Percentiles rank a stretch among this genome's conserved stretches.
Conservation (phyloP, 2,888 invertebrate species). For the Ectemnius cavifrons region DNA sequence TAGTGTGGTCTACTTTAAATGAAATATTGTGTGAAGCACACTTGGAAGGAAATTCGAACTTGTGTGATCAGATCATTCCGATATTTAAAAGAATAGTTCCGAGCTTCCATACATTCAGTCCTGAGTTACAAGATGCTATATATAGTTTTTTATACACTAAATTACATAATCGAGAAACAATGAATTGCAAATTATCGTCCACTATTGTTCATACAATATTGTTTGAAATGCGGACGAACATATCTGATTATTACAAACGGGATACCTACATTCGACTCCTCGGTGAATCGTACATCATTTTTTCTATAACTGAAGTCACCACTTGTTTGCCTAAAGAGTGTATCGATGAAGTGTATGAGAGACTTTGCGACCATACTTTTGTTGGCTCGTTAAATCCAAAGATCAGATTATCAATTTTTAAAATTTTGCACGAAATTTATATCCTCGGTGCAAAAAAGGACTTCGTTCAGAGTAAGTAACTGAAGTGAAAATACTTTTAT, state of each 20-base stretch:
- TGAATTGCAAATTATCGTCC: background rate
- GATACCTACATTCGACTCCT: slow-evolving; percentile 67
- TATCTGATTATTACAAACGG: slow-evolving; percentile 56
- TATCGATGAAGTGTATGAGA: slow-evolving; percentile 57
- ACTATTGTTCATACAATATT: slow-evolving; percentile 41
- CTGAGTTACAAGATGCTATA: slow-evolving; percentile 64
- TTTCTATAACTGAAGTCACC: no score
- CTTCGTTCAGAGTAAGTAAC: background rate
- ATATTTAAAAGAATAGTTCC: slow-evolving; percentile 3
- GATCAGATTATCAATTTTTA: slow-evolving; percentile 66
- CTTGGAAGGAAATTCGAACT: no score
- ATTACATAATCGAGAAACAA: slow-evolving; percentile 3
- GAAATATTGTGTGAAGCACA: slow-evolving; percentile 15
- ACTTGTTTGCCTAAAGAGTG: slow-evolving; percentile 22
- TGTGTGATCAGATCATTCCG: no score
- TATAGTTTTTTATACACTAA: slow-evolving; percentile 64
- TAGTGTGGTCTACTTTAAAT: slow-evolving; percentile 60
- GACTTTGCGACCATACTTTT: slow-evolving; percentile 65
- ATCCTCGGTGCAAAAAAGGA: background rate
- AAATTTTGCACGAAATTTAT: slow-evolving; percentile 62
- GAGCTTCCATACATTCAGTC: slow-evolving; percentile 42
- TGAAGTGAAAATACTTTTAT: background rate
- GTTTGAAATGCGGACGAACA: slow-evolving; percentile 37
- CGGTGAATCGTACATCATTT: slow-evolving; percentile 59
- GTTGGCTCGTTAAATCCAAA: slow-evolving; percentile 64